phyloP scores from a whole-genome alignment of 2,113 vertebrate species.

The Ammodytes marinus region DNA sequence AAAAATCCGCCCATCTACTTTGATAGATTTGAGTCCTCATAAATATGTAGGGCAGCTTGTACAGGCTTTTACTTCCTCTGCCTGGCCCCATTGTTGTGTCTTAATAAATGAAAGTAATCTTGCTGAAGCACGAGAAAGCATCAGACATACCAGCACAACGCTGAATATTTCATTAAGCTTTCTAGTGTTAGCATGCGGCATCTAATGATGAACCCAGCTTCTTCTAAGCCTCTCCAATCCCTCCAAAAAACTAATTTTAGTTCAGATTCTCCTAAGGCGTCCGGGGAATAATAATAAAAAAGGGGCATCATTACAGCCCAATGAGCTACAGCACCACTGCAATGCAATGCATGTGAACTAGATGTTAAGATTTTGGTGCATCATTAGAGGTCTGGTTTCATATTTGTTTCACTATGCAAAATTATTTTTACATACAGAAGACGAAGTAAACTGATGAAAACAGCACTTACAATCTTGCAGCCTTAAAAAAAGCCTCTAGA shows the following conservation, averaged over 20 bases:
- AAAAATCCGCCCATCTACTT: slow-evolving; percentile 32
- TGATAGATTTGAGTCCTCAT: slow-evolving; percentile 57
- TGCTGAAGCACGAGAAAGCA: slow-evolving; percentile 47
- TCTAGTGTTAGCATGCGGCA: slow-evolving; percentile 47
- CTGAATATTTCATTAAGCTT: slow-evolving; percentile 77
- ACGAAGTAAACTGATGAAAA: not conserved
- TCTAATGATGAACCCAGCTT: slow-evolving; percentile 57
- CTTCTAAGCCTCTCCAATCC: slow-evolving; percentile 12
- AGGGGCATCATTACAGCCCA: slow-evolving; percentile 24
- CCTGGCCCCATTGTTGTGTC: slow-evolving; percentile 56
- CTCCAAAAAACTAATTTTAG: slow-evolving; percentile 20
- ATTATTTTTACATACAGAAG: not conserved
- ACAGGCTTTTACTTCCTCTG: slow-evolving; percentile 53
- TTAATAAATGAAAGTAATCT: slow-evolving; percentile 69
- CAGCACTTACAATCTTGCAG: not conserved
- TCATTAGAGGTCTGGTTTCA: not conserved
- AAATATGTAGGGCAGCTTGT: slow-evolving; percentile 46
- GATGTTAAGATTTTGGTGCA: slow-evolving; percentile 1
- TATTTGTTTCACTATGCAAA: not conserved
- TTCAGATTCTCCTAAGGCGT: slow-evolving; percentile 20
- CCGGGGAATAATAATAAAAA: slow-evolving; percentile 29
- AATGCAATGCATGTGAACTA: not conserved
- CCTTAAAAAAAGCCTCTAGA: not conserved
- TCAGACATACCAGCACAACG: slow-evolving; percentile 50
- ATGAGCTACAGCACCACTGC: not conserved